Evolutionary conservation across 2,113 vertebrate species (phyloP).

Genomic region (Myotis lucifugus): DNA sequence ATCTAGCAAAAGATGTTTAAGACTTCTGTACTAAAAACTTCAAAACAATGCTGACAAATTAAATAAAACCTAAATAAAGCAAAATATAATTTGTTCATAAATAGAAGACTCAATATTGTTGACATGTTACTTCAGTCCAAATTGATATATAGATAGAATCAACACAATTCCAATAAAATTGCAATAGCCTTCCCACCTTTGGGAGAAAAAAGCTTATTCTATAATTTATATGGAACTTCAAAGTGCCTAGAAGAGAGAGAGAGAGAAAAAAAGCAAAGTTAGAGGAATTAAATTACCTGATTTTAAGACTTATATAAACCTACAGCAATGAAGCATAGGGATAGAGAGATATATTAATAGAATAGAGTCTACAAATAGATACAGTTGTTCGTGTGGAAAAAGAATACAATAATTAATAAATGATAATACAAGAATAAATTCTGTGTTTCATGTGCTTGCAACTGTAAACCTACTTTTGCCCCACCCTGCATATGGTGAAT

Average conservation of each 20-base stretch:
- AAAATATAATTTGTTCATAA: neutral
- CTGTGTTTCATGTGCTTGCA: neutral
- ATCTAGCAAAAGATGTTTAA: neutral
- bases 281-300: neutral
- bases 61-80: neutral
- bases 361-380: neutral
- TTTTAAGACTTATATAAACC: constrained; percentile 37
- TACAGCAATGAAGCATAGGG: neutral
- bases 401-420: neutral
- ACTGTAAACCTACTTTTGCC: neutral
- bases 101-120: neutral
- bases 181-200: neutral
- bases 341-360: neutral
- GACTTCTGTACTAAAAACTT: neutral
- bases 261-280: neutral
- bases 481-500: neutral
- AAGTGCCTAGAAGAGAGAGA: neutral
- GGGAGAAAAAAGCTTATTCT: neutral
- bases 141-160: neutral
- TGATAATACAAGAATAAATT: neutral
- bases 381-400: neutral
- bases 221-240: neutral
- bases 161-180: neutral
- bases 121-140: neutral
- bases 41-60: neutral